These are phyloP conservation scores for Notodonta ziczac DNA, from an alignment of 2,888 invertebrate genomes.

Conservation along the genomic window DNA sequence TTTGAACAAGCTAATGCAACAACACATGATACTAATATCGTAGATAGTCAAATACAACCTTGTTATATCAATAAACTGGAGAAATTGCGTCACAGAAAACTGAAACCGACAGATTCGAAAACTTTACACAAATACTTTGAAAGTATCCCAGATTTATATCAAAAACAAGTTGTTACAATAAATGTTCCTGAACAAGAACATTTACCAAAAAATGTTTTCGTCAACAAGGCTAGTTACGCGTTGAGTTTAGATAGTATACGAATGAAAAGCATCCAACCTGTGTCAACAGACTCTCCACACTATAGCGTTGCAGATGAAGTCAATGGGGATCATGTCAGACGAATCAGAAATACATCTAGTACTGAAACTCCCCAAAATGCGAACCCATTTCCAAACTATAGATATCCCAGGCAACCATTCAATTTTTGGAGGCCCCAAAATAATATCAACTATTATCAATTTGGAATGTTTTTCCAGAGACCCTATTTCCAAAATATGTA, in stretches of 20 bases:
- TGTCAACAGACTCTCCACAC: conserved; percentile 39
- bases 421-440: conserved; percentile 50
- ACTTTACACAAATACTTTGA: conserved; percentile 48
- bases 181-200: conserved; percentile 57
- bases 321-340: conserved; percentile 52
- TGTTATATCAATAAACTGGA: conserved; percentile 39
- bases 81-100: conserved; percentile 46
- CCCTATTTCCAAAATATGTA: conserved; percentile 41
- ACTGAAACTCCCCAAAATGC: conserved; percentile 28
- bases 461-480: conserved; percentile 53
- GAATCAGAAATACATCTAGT: conserved; percentile 43
- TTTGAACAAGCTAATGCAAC: conserved; percentile 4
- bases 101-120: conserved; percentile 38
- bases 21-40: neutral
- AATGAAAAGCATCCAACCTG: conserved; percentile 32
- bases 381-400: conserved; percentile 21
- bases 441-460: conserved; percentile 49
- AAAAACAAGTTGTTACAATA: conserved; percentile 50
- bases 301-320: conserved; percentile 57
- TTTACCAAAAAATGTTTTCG: conserved; percentile 61
- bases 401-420: conserved; percentile 30
- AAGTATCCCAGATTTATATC: conserved; percentile 58
- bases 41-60: conserved; percentile 4
- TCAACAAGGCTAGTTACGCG: conserved; percentile 58
- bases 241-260: conserved; percentile 56